These are phyloP conservation scores for Condylostylus longicornis DNA, from an alignment of 1,140 invertebrate species.

Conservation along the genomic window DNA sequence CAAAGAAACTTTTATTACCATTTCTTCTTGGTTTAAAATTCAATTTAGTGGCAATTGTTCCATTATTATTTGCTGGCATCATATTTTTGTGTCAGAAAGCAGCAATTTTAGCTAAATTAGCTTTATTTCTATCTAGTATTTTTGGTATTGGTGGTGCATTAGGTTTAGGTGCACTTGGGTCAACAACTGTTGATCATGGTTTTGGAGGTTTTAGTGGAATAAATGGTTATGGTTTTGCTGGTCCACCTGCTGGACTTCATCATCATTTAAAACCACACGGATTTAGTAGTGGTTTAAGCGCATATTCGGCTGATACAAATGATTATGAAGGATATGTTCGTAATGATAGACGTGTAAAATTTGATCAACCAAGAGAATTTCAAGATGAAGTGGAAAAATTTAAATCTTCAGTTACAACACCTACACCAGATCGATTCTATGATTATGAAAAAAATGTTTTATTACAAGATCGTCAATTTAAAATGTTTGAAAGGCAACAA, in stretches of 20 bases:
- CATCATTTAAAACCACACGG: background rate
- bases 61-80: constrained; percentile 50
- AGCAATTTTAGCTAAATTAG: constrained; percentile 52
- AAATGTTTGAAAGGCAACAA: no score
- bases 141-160: constrained; percentile 39
- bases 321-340: constrained; percentile 14
- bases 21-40: constrained; percentile 61
- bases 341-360: constrained; percentile 22
- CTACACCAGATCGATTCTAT: constrained; percentile 23
- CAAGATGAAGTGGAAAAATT: background rate
- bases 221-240: constrained; percentile 1
- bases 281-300: background rate
- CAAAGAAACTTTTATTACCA: constrained; percentile 49
- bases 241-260: background rate
- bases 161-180: constrained; percentile 19
- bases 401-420: background rate
- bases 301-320: no score
- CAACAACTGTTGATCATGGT: constrained; percentile 4
- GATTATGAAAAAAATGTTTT: constrained; percentile 21
- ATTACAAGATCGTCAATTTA: constrained; percentile 11
- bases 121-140: constrained; percentile 47
- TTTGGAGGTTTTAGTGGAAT: constrained; percentile 8
- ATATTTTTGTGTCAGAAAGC: constrained; percentile 57
- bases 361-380: constrained; percentile 16
- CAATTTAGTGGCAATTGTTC: constrained; percentile 52